A percentile compares a stretch with the other conserved stretches of the same genome.
Evolutionary conservation across 1,140 invertebrate species (phyloP).

Genomic region (Heliconius melpomene): DNA sequence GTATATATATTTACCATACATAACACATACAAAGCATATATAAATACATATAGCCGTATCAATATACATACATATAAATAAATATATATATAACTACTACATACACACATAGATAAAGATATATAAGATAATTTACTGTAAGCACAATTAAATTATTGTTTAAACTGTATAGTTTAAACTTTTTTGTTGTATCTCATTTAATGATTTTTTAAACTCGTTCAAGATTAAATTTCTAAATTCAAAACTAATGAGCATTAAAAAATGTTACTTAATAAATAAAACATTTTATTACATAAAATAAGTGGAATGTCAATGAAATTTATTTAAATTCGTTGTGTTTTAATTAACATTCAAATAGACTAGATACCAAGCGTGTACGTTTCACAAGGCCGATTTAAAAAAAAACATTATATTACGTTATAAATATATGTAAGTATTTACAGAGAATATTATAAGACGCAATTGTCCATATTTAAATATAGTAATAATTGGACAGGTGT

Average conservation of each 20-base stretch:
- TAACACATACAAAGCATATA: too few species aligned
- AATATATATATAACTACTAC: too few species aligned
- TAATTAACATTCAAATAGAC: not conserved
- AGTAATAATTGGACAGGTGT: not conserved
- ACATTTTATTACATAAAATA: constrained; percentile 1
- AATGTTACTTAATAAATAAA: not conserved
- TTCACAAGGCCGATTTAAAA: not conserved
- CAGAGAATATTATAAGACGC: not conserved
- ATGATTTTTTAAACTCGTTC: too few species aligned
- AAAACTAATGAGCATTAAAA: not conserved
- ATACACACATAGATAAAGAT: too few species aligned
- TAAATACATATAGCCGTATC: too few species aligned
- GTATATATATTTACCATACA: too few species aligned
- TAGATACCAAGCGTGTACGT: not conserved
- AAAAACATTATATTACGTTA: not conserved
- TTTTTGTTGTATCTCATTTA: too few species aligned
- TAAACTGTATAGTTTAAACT: too few species aligned
- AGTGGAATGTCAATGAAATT: not conserved
- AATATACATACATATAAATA: too few species aligned
- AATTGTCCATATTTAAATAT: not conserved
- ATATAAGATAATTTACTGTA: too few species aligned
- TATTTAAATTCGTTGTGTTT: not conserved
- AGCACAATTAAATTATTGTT: too few species aligned
- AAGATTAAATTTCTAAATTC: too few species aligned
- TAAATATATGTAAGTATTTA: not conserved